Percentiles rank a stretch among this genome's conserved stretches.
phyloP scores from a whole-genome alignment of 2,888 invertebrate genomes.

The Diabrotica balteata region DNA sequence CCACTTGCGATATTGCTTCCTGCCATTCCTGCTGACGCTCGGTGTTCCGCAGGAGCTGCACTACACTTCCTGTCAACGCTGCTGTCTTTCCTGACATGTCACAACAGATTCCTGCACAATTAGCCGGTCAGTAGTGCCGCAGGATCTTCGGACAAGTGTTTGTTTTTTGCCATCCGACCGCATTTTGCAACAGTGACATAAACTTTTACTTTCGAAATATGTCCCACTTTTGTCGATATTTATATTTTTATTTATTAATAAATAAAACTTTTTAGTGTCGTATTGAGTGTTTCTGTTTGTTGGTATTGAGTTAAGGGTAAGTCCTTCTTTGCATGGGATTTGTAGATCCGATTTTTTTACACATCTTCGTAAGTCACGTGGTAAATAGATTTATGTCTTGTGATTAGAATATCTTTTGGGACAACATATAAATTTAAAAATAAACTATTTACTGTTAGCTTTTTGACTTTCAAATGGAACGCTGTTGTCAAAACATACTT shows the following conservation, averaged over 20 bases:
- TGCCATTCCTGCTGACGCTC: conserved; percentile 59
- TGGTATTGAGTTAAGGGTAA: conserved; percentile 16
- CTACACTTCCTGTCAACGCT: conserved; percentile 57
- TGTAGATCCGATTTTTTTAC: too few species aligned
- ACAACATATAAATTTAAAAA: too few species aligned
- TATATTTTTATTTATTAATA: conserved; percentile 14
- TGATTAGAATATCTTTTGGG: too few species aligned
- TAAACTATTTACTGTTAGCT: too few species aligned
- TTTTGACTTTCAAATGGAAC: too few species aligned
- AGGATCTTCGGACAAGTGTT: conserved; percentile 31
- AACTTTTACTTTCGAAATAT: conserved; percentile 16
- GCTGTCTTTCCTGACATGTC: conserved; percentile 54
- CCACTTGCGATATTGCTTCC: conserved; percentile 63
- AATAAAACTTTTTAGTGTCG: conserved; percentile 16
- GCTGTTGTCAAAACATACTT: too few species aligned
- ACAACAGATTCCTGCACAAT: conserved; percentile 44
- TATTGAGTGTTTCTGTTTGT: conserved; percentile 7
- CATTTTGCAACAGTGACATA: conserved; percentile 11
- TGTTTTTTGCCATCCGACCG: conserved; percentile 21
- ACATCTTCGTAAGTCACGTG: background rate
- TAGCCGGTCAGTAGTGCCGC: conserved; percentile 41
- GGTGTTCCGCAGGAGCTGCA: conserved; percentile 59
- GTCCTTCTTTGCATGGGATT: conserved; percentile 16
- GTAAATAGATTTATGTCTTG: background rate
- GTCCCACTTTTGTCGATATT: conserved; percentile 11